These are phyloP conservation scores for Lanius collurio DNA, from an alignment of 2,113 vertebrate genomes.

Conservation along the genomic window DNA sequence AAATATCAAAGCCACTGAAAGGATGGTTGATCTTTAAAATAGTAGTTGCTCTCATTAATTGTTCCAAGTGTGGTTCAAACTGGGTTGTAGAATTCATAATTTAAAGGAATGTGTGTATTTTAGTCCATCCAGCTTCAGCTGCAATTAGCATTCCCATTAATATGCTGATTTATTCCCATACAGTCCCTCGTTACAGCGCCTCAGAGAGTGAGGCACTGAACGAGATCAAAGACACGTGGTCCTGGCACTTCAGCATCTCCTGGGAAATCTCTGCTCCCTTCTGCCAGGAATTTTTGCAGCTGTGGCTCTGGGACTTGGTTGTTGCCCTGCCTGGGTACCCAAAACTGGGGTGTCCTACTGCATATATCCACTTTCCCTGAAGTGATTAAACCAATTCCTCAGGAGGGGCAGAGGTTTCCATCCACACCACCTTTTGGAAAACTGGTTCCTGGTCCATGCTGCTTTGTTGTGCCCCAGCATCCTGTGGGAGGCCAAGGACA, in stretches of 20 bases:
- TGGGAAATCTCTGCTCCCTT: not conserved
- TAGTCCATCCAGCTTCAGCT: not conserved
- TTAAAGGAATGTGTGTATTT: not conserved
- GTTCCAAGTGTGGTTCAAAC: not conserved
- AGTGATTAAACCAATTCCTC: not conserved
- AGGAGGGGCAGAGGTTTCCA: not conserved
- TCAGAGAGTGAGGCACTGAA: not conserved
- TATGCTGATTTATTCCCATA: conserved; percentile 28
- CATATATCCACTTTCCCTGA: not conserved
- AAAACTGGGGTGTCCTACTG: accelerated
- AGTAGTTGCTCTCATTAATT: not conserved
- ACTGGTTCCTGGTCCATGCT: not conserved
- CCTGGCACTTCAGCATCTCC: not conserved
- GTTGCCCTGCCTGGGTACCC: not conserved
- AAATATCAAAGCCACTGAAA: not conserved
- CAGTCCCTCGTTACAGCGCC: not conserved
- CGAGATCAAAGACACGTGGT: not conserved
- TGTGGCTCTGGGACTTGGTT: not conserved
- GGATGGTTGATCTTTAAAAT: not conserved
- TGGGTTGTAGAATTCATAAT: not conserved
- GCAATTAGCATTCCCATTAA: not conserved
- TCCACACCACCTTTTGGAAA: not conserved
- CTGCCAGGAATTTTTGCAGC: not conserved
- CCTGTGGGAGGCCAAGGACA: not conserved
- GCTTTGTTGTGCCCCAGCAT: not conserved